These are phyloP conservation scores for Drosophila auraria DNA, from an alignment of 1,140 invertebrate genomes.

Conservation along the genomic window DNA sequence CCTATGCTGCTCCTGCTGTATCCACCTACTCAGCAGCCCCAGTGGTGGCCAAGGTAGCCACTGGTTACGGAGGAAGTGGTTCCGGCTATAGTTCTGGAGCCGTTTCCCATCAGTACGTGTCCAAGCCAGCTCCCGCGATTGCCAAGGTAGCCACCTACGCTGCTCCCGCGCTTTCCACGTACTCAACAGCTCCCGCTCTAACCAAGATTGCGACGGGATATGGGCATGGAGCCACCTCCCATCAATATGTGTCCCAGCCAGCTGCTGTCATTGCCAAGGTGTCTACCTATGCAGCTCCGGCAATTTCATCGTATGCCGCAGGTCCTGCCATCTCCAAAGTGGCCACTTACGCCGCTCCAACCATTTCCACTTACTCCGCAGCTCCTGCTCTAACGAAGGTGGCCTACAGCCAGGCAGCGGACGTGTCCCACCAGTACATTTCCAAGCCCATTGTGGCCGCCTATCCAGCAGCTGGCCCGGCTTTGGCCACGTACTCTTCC, in stretches of 20 bases:
- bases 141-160: conserved; percentile 39
- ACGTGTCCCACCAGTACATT: conserved; percentile 68
- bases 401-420: conserved; percentile 45
- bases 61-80: conserved; percentile 12
- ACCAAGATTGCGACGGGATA: conserved; percentile 8
- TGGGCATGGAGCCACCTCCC: conserved; percentile 46
- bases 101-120: conserved; percentile 34
- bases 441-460: conserved; percentile 59
- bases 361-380: conserved; percentile 40
- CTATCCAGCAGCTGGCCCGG: conserved; percentile 41
- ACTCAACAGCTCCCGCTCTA: conserved; percentile 22
- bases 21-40: conserved; percentile 32
- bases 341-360: conserved; percentile 45
- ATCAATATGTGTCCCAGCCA: conserved; percentile 63
- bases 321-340: conserved; percentile 42
- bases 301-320: conserved; percentile 35
- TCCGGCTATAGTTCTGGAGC: conserved; percentile 20
- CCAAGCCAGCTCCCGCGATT: conserved; percentile 34
- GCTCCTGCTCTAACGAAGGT: conserved; percentile 30
- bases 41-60: conserved; percentile 22
- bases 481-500: conserved; percentile 22
- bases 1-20: conserved; percentile 33
- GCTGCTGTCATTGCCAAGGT: conserved; percentile 44
- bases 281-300: conserved; percentile 25
- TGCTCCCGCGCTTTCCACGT: conserved; percentile 36